Base-by-base conservation (phyloP, 64 coral and sea anemone species). In the Acropora yongei region DNA sequence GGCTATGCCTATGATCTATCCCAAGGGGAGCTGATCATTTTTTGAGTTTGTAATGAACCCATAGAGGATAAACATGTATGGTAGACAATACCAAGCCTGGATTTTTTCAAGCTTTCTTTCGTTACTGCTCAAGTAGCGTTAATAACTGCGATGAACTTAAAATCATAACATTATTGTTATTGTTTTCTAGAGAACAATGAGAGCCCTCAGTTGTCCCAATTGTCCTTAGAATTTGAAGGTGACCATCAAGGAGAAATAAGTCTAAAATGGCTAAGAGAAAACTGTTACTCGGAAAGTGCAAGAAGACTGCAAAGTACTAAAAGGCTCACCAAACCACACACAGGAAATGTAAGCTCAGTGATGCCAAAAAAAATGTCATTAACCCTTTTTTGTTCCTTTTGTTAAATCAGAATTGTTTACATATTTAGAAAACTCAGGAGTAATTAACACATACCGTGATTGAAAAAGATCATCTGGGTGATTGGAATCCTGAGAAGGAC, bases 211-310 rank as follows among this genome's bases (percentile, higher is more conserved):
- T 68, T 91, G 44, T 39, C 49, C 7, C 39, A 17, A 11, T 68
- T 91, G 44, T 39, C 49, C 7, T 76, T 68, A 66, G 79, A 91
- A 41, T 16, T 74, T 76, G 79, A 91, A 53, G 11, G 72, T 45
- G 78, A 91, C 8, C 89, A 91, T 5, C 79, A 69, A 0, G 80
- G 89, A 45, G 20, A 47, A 10, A 55, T 83, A 12, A 53, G 42
- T 16, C 63, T 91, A 58, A 49, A 91, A 42, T 91, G 89, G 89
- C 50, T 91, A 42, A 83, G 80, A 83, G 41, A 82, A 16, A 80
- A 91, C 50, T 91, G 78, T 55, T 91, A 91, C 41, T 82, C 79
- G 4, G 80, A 17, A 39, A 6, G 16, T 47, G 68, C 79, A 30
- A 83, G 79, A 42, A 57, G 49, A 82, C 2, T 46, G 2, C 78